These are phyloP conservation scores for Neoscelio sp. DNA, from an alignment of 2,888 invertebrate species.

Conservation along the genomic window DNA sequence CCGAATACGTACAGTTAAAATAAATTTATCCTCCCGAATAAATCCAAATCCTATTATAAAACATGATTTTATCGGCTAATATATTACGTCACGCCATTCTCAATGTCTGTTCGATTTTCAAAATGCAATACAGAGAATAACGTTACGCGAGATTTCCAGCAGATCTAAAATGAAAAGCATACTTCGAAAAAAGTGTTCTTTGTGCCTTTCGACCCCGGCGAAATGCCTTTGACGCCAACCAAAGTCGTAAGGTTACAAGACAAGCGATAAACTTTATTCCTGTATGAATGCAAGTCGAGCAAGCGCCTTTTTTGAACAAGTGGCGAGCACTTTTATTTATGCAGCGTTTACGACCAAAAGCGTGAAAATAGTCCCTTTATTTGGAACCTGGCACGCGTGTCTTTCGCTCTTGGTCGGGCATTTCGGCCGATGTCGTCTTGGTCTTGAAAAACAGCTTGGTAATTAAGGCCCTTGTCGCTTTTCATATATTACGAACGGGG, in stretches of 20 bases:
- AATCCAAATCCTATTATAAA: background rate
- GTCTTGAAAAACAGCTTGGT: conserved; percentile 43
- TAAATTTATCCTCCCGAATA: background rate
- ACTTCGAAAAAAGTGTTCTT: too few relatives aligned
- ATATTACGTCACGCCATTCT: background rate
- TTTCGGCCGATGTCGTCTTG: background rate
- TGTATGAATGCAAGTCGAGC: conserved; percentile 7
- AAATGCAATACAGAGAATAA: too few relatives aligned
- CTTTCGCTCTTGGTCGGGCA: conserved; percentile 25
- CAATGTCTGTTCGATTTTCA: too few relatives aligned
- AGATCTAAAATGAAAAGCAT: too few relatives aligned
- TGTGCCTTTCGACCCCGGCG: conserved; percentile 9
- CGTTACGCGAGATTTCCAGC: too few relatives aligned
- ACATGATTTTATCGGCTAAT: background rate
- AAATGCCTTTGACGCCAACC: background rate
- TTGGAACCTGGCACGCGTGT: conserved; percentile 13
- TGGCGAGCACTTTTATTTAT: conserved; percentile 23
- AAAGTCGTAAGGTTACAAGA: background rate
- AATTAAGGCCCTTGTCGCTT: conserved; percentile 47
- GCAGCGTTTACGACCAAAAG: conserved; percentile 15
- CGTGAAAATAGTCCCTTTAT: conserved; percentile 2
- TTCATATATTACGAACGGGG: conserved; percentile 36
- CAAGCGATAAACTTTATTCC: conserved; percentile 26
- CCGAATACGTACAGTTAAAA: conserved; percentile 3
- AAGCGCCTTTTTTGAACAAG: conserved; percentile 8